Evolutionary conservation across 2,113 vertebrate species (phyloP), one percentile per base, ranked within the genome.

Genomic region (Burhinus oedicnemus): DNA sequence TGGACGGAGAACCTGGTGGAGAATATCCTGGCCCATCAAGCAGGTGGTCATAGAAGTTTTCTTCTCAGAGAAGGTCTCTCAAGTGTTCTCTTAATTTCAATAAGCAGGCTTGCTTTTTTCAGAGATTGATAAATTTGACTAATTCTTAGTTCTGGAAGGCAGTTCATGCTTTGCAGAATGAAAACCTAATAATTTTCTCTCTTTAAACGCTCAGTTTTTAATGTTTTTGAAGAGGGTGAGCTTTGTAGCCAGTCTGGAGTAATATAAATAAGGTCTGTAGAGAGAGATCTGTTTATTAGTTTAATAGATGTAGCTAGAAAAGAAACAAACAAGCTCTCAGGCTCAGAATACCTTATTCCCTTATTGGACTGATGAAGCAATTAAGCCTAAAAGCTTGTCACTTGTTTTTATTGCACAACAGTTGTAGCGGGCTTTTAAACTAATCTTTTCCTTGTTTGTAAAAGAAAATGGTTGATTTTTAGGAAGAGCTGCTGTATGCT

Each of bases 381-480:
- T 96, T 95, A 93, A 95, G 82, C 22, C 45, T 94, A 92, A 96
- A 94, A 96, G 84, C 87, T 93, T 88, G 87, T 72, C 61, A 32
- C 66, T 95, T 80, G 49, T 86, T 85, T 93, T 88, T 66, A 70
- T 80, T 80, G n/a, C 17, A 3, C 62, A 76, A 32, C 75, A 51
- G 32, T 83, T 94, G 82, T 62, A 94, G 61, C 18, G 85, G 78
- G 75, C 88, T 94, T 95, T 97, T 86, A 83, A 91, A 90, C 62
- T 69, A 69, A 94, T 83, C 72, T 80, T 93, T 87, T 89, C 15
- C 61, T 89, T 96, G 17, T 84, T 78, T 83, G 72, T 65, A 30
- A 72, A 75, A 69, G 69, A 76, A 86, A 88, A 72, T 18, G 30
- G n/a, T 83, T 88, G 26, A 42, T 38, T 49, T 85, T 22, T n/a